phyloP scores from a whole-genome alignment of 2,113 vertebrate species.

The Apeltes quadracus region DNA sequence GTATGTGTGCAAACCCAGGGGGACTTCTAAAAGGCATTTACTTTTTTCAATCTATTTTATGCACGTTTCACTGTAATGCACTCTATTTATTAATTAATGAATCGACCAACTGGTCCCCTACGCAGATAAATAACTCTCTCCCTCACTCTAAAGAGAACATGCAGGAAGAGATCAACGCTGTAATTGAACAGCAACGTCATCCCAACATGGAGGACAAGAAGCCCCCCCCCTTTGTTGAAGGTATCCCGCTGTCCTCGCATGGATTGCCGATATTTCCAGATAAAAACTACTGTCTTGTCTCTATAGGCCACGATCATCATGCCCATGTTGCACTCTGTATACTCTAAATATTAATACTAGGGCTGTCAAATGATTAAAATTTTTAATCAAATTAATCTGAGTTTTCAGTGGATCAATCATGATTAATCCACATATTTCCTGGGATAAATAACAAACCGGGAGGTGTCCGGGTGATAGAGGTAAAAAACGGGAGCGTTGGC shows the following conservation, averaged over 20 bases:
- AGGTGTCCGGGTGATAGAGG: too few relatives aligned
- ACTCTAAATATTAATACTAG: too few relatives aligned
- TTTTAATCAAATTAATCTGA: too few relatives aligned
- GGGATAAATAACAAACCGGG: too few relatives aligned
- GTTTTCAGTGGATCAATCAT: too few relatives aligned
- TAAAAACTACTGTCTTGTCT: background rate
- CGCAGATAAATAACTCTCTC: background rate
- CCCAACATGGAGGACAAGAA: conserved; percentile 79
- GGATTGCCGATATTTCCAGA: background rate
- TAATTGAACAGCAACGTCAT: conserved; percentile 75
- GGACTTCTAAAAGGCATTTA: too few relatives aligned
- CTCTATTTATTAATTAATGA: background rate
- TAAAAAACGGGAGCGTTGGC: too few relatives aligned
- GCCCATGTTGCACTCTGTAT: conserved; percentile 66
- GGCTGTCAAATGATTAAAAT: too few relatives aligned
- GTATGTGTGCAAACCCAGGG: too few relatives aligned
- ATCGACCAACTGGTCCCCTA: background rate
- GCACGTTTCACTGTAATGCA: background rate
- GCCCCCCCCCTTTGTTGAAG: conserved; percentile 77
- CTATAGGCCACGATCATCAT: conserved; percentile 49
- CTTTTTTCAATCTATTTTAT: background rate
- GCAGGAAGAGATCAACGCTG: conserved; percentile 82
- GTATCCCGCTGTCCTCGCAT: conserved; percentile 26
- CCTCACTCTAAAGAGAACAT: conserved; percentile 71
- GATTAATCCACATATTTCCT: too few relatives aligned